Base-by-base conservation (phyloP, 1,140 invertebrate genomes). In the Cotesia glomerata region DNA sequence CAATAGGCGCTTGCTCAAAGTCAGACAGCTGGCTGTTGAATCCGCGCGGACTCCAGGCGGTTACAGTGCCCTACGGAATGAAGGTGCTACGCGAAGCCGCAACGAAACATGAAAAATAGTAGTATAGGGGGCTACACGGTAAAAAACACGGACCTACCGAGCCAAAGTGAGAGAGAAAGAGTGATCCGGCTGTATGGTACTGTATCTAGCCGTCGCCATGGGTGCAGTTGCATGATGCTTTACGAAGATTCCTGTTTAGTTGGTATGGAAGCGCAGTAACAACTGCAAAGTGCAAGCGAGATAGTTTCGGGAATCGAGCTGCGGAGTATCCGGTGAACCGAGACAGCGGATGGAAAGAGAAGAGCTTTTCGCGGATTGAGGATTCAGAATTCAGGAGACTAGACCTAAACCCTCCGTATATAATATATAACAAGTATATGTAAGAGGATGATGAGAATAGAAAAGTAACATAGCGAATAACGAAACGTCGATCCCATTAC, bases 401-500 rank as follows among this genome's bases (percentile, higher is more conserved):
- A 26, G 26, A 26, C 26, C 26, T 26, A 26, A 26, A 26, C 1
- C 26, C 26, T 26, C 1, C 26, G 26, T 26, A 26, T 26, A 26
- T 26, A 2, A 26, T 26, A 26, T 26, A 26, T 26, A 26, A 3
- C 26, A 26, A 26, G 26, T 26, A 26, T 26, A 26, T 26, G 3
- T 26, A 11, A 11, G 5, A 7, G 39, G 5, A 45, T 45, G 79
- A 84, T 85, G 84, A 83, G 85, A 84, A 85, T 85, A 83, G 86
- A 86, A 87, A 86, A 86, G 85, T 85, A 86, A 87, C 86, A 26
- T 26, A 26, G 1, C 26, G 26, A 26, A 84, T 85, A 87, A 87
- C 86, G 84, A 86, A 86, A 87, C 83, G 85, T 86, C 85, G 84
- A 87, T 87, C 85, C 83, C 82, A 86, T 87, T 87, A 87, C 83